These are phyloP conservation scores for Turnix velox DNA, from an alignment of 2,113 vertebrate genomes.

Conservation along the genomic window DNA sequence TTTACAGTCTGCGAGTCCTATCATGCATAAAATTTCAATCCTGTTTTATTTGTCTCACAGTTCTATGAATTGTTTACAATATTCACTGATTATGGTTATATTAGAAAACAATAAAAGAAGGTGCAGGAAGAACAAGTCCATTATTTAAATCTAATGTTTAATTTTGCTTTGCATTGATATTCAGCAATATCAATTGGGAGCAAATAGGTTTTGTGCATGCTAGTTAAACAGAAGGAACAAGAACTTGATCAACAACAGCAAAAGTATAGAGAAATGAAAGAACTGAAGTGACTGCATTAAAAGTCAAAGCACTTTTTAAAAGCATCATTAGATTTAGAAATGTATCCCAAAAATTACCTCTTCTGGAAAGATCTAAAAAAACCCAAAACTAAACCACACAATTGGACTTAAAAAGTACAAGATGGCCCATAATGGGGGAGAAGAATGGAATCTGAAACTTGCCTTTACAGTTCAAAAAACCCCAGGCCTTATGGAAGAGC, in stretches of 20 bases:
- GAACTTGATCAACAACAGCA: conserved; percentile 5
- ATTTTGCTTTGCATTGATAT: conserved; percentile 43
- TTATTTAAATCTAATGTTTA: conserved; percentile 52
- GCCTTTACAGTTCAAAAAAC: neutral
- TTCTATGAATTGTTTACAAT: conserved; percentile 53
- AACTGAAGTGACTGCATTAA: neutral
- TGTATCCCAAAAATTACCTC: neutral
- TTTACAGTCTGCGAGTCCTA: conserved; percentile 20
- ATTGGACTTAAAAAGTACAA: neutral
- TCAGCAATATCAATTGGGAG: neutral
- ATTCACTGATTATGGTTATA: conserved; percentile 45
- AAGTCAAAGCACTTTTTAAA: conserved; percentile 23
- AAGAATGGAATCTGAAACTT: conserved; percentile 20
- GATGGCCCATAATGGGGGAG: neutral
- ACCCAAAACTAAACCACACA: no score
- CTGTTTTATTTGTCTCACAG: conserved; percentile 43
- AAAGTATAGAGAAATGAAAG: neutral
- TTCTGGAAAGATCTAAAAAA: conserved; percentile 9
- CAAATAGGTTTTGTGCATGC: neutral
- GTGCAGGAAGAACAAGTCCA: conserved; percentile 33
- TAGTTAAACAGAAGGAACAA: conserved; percentile 2
- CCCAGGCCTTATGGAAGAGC: neutral
- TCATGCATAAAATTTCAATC: conserved; percentile 58
- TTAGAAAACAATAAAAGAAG: conserved; percentile 52
- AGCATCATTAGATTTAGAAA: conserved; percentile 34